These are phyloP conservation scores for Zygogramma bicolorata DNA, from an alignment of 2,888 invertebrate species.

Conservation along the genomic window DNA sequence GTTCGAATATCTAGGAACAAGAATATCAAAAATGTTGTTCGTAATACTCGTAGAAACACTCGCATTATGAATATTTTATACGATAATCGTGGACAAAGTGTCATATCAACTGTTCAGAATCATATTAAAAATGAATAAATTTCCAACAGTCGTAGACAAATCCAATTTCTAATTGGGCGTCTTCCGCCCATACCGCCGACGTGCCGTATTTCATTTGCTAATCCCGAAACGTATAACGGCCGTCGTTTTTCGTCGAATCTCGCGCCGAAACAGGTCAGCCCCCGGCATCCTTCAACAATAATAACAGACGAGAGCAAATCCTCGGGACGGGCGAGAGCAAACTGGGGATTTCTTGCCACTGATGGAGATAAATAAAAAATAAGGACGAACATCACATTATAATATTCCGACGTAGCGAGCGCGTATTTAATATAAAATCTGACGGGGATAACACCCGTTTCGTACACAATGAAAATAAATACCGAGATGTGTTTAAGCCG, in stretches of 20 bases:
- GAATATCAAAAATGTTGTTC: no score
- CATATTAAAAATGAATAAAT: neutral
- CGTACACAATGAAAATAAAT: constrained; percentile 54
- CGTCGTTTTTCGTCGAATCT: neutral
- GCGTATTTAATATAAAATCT: constrained; percentile 45
- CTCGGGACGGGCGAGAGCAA: constrained; percentile 12
- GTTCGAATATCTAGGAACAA: no score
- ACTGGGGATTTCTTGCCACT: constrained; percentile 21
- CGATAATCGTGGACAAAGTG: no score
- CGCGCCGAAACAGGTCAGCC: constrained; percentile 18
- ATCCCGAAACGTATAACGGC: neutral
- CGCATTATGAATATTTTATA: no score
- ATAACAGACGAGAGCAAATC: constrained; percentile 29
- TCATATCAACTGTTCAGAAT: no score
- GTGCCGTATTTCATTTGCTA: neutral
- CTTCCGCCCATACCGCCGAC: neutral
- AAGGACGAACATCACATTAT: constrained; percentile 36
- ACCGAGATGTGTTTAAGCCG: constrained; percentile 53
- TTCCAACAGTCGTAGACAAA: no score
- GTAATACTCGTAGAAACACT: no score
- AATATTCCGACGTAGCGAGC: constrained; percentile 30
- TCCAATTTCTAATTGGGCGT: neutral
- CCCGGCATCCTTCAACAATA: constrained; percentile 9
- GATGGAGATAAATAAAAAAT: constrained; percentile 33
- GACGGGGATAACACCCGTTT: constrained; percentile 46